Percentiles rank a stretch among this genome's conserved stretches.
Evolutionary conservation across 2,888 invertebrate genomes (phyloP).

Genomic region (Amblyteles armatorius): DNA sequence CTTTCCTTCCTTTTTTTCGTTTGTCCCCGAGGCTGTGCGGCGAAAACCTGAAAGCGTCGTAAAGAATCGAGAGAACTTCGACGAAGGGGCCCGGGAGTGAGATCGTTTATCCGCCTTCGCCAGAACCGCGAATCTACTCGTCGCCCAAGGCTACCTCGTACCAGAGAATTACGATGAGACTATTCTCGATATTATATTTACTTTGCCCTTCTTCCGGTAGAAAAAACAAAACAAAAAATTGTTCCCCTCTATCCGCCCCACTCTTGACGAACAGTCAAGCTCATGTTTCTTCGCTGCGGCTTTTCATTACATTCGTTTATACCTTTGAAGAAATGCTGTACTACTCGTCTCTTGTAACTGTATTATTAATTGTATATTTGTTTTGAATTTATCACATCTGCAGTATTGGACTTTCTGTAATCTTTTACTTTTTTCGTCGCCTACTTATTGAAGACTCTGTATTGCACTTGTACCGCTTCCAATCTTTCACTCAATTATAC

Average conservation of each 20-base stretch:
- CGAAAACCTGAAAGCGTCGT: not conserved
- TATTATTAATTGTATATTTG: too few relatives aligned
- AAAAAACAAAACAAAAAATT: not conserved
- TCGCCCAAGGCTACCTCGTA: constrained; percentile 27
- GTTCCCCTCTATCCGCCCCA: not conserved
- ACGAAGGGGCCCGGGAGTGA: constrained; percentile 14
- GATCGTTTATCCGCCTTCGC: constrained; percentile 33
- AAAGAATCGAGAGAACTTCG: constrained; percentile 20
- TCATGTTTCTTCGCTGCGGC: constrained; percentile 18
- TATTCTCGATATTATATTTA: constrained; percentile 35
- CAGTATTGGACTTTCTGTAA: too few relatives aligned
- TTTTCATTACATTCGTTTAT: constrained; percentile 18
- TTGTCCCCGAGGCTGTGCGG: not conserved
- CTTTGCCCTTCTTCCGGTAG: not conserved
- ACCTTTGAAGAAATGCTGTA: not conserved
- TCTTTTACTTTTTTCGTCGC: too few relatives aligned
- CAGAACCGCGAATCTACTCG: constrained; percentile 22
- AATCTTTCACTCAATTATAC: too few relatives aligned
- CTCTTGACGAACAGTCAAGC: constrained; percentile 3
- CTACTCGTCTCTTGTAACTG: too few relatives aligned
- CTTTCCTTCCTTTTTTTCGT: not conserved
- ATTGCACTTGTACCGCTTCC: too few relatives aligned
- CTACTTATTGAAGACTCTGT: too few relatives aligned
- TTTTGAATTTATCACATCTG: too few relatives aligned
- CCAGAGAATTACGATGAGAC: constrained; percentile 1